Evolutionary conservation across 2,113 vertebrate genomes (phyloP).

Genomic region (Mustela lutreola): DNA sequence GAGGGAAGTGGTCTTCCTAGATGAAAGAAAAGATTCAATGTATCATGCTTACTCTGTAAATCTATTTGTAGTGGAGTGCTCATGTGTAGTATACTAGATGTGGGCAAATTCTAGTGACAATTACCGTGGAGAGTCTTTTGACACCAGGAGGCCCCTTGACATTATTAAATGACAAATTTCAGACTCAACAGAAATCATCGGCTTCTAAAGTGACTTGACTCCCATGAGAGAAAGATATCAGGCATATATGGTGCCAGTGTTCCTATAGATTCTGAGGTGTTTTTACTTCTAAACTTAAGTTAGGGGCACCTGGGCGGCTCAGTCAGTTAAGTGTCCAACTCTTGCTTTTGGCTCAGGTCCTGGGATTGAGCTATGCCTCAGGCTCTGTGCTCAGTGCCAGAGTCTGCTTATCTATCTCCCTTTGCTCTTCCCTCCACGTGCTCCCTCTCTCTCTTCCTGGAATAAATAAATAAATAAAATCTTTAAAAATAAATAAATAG

Average conservation of each 20-base stretch:
- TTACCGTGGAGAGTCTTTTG: not conserved
- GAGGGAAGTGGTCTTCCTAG: not conserved
- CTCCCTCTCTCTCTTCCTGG: not conserved
- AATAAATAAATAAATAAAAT: not conserved
- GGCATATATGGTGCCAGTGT: not conserved
- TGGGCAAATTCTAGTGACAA: not conserved
- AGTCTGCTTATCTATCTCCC: not conserved
- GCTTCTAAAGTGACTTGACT: not conserved
- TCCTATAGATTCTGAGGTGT: not conserved
- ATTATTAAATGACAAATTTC: constrained; percentile 45
- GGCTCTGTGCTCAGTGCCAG: not conserved
- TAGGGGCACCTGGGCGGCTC: not conserved
- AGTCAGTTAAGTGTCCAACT: not conserved
- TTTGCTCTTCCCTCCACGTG: not conserved
- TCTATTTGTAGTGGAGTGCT: not conserved
- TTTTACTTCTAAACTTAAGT: not conserved
- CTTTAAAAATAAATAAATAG: not conserved
- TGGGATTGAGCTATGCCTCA: no score
- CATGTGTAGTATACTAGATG: not conserved
- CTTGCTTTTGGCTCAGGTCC: not conserved
- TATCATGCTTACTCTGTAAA: not conserved
- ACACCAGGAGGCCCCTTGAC: not conserved
- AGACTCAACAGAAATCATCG: not conserved
- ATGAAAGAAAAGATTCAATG: not conserved
- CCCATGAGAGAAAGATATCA: constrained; percentile 23